Percentiles rank a stretch among this genome's conserved stretches.
These are phyloP conservation scores for Limnephilus marmoratus DNA, from an alignment of 2,888 invertebrate genomes.

Conservation along the genomic window DNA sequence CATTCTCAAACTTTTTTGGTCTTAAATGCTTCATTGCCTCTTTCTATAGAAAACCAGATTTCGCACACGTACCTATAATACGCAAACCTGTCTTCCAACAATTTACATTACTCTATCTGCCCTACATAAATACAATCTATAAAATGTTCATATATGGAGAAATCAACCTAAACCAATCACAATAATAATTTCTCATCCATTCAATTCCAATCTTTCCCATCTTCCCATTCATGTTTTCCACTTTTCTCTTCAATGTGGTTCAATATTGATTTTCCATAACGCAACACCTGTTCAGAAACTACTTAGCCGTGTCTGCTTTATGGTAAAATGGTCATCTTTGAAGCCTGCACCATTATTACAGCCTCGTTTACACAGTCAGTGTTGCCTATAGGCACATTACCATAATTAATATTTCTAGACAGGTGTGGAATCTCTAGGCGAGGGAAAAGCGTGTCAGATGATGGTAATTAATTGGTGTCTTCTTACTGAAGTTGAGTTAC, in stretches of 20 bases:
- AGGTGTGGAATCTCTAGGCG: background rate
- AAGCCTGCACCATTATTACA: background rate
- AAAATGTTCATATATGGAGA: too few species aligned
- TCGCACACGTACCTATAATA: too few species aligned
- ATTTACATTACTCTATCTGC: background rate
- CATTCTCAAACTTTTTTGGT: too few species aligned
- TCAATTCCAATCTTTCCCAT: background rate
- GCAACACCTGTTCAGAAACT: background rate
- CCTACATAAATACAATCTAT: background rate
- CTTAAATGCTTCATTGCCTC: too few species aligned
- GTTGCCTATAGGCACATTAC: background rate
- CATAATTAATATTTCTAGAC: background rate
- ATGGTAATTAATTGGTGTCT: background rate
- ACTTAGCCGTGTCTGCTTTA: background rate
- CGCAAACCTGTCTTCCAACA: background rate
- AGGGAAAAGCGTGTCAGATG: background rate
- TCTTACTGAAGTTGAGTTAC: background rate
- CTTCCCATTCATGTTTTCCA: background rate
- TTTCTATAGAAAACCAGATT: too few species aligned
- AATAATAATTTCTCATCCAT: background rate
- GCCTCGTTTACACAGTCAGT: background rate
- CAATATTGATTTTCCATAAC: background rate
- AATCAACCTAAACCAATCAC: background rate
- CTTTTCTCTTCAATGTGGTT: background rate
- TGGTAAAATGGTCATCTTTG: background rate